These are phyloP conservation scores for Dryococelus australis DNA, from an alignment of 2,888 invertebrate species.

Conservation along the genomic window DNA sequence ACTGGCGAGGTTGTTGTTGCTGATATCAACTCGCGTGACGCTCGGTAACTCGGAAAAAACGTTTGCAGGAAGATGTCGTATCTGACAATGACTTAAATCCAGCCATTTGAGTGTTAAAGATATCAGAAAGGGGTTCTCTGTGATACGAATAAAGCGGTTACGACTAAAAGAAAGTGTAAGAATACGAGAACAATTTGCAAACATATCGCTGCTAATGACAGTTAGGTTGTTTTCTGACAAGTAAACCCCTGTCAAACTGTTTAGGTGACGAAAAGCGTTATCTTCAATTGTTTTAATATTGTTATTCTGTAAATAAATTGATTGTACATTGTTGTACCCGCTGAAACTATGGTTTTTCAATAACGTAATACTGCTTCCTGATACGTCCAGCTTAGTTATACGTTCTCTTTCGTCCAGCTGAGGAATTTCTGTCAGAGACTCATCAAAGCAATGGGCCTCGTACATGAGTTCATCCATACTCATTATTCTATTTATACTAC, in stretches of 20 bases:
- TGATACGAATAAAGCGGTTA: not conserved
- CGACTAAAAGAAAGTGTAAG: not conserved
- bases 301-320: not conserved
- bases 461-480: no score
- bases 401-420: not conserved
- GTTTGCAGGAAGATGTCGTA: not conserved
- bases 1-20: not conserved
- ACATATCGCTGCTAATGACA: not conserved
- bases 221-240: not conserved
- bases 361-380: not conserved
- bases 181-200: not conserved
- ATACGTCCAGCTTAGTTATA: not conserved
- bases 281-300: not conserved
- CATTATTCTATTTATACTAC: no score
- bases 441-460: not conserved
- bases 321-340: not conserved
- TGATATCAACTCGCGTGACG: not conserved
- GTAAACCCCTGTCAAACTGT: not conserved
- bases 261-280: not conserved
- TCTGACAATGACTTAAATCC: not conserved
- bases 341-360: not conserved
- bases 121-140: not conserved
- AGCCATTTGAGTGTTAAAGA: not conserved
- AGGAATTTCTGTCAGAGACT: not conserved
- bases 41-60: not conserved